A percentile compares a stretch with the other conserved stretches of the same genome.
These are phyloP conservation scores for Ametastegia equiseti DNA, from an alignment of 2,888 invertebrate species.

Conservation along the genomic window DNA sequence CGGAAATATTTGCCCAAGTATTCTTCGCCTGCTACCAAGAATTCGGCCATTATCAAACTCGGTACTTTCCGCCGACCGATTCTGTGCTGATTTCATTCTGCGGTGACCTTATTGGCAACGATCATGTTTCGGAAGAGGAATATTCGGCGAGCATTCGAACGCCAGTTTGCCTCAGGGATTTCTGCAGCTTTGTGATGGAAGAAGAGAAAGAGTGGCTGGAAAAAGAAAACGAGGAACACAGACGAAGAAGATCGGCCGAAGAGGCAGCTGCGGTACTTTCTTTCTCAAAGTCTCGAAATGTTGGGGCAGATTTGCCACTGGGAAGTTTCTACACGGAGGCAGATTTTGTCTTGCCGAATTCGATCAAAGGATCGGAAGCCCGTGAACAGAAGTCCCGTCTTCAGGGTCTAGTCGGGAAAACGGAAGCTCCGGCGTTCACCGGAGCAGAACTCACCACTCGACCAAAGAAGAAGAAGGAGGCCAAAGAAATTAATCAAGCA, in stretches of 20 bases:
- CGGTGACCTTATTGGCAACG: slow-evolving; percentile 50
- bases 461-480: neutral
- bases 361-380: slow-evolving; percentile 60
- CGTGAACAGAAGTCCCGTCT: slow-evolving; percentile 19
- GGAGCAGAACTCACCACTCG: neutral
- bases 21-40: slow-evolving; percentile 57
- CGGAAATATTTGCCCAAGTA: slow-evolving; percentile 58
- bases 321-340: slow-evolving; percentile 52
- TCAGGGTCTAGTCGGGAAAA: slow-evolving; percentile 23
- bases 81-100: slow-evolving; percentile 63
- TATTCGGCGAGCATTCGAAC: slow-evolving; percentile 71
- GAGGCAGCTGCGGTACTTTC: slow-evolving; percentile 35
- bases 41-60: slow-evolving; percentile 58
- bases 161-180: slow-evolving; percentile 78
- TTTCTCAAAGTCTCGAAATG: neutral
- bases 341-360: slow-evolving; percentile 65
- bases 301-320: neutral
- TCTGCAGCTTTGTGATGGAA: slow-evolving; percentile 77
- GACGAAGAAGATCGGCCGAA: slow-evolving; percentile 25
- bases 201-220: slow-evolving; percentile 78
- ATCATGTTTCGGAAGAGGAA: slow-evolving; percentile 50
- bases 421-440: no score
- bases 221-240: slow-evolving; percentile 70
- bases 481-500: neutral
- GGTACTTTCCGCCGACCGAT: slow-evolving; percentile 66